A percentile compares a stretch with the other conserved stretches of the same genome.
phyloP scores from a whole-genome alignment of 53 echinoderm and acorn worm genomes.

The Henricia sp. region DNA sequence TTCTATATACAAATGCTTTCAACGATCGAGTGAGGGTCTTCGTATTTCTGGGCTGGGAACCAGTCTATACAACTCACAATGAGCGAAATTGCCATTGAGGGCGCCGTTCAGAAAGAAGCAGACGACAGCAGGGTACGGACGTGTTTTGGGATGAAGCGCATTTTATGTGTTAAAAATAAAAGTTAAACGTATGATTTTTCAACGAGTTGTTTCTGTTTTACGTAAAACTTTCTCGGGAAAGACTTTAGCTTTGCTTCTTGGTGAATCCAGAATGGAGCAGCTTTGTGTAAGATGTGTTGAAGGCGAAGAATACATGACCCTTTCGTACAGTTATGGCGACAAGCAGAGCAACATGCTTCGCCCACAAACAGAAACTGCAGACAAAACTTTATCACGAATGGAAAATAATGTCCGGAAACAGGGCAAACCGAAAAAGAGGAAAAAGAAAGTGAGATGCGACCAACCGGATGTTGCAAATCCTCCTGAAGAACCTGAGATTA shows the following conservation, averaged over 20 bases:
- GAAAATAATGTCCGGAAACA: constrained; percentile 77
- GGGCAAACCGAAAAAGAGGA: constrained; percentile 67
- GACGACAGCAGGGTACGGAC: too few species aligned
- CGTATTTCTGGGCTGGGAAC: too few species aligned
- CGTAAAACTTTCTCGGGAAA: constrained; percentile 1
- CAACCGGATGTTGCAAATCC: background rate
- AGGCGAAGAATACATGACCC: constrained; percentile 75
- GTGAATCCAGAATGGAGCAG: constrained; percentile 37
- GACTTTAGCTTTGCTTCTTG: constrained; percentile 1
- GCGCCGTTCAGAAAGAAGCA: background rate
- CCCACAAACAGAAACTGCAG: constrained; percentile 75
- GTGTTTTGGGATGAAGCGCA: too few species aligned
- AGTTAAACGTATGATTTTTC: constrained; percentile 35
- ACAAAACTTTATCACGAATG: constrained; percentile 76
- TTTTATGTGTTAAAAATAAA: too few species aligned
- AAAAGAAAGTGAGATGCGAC: constrained; percentile 78
- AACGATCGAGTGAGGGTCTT: too few species aligned
- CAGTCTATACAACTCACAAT: too few species aligned
- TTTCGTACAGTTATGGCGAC: constrained; percentile 80
- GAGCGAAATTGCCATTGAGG: too few species aligned
- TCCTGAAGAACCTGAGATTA: constrained; percentile 18
- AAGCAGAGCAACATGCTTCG: constrained; percentile 82
- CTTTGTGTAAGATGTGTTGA: constrained; percentile 77
- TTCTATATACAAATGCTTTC: too few species aligned
- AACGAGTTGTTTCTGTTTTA: constrained; percentile 5